phyloP scores from a whole-genome alignment of 2,797 vertebrate genomes.

The Sciurus carolinensis region DNA sequence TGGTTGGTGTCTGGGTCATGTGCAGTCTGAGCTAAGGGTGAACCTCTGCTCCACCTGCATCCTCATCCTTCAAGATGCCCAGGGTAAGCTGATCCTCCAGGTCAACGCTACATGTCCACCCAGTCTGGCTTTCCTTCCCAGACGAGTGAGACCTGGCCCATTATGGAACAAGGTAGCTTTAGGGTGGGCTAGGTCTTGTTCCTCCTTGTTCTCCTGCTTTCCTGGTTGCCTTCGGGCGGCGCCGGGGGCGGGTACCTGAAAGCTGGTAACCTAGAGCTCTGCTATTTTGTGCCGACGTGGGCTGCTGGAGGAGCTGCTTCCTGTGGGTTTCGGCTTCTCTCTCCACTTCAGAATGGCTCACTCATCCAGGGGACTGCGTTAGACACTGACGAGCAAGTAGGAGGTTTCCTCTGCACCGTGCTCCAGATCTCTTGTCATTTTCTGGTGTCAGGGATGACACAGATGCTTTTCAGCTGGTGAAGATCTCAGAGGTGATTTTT shows the following conservation, averaged over 20 bases:
- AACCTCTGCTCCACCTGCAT: not conserved
- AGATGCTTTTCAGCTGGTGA: not conserved
- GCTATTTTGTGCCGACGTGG: no score
- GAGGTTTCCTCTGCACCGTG: not conserved
- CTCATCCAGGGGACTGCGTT: not conserved
- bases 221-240: not conserved
- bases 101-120: not conserved
- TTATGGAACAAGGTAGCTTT: not conserved
- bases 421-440: slow-evolving; percentile 14
- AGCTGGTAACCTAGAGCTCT: not conserved
- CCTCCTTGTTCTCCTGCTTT: not conserved
- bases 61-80: not conserved
- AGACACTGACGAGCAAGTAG: not conserved
- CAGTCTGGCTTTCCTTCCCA: not conserved
- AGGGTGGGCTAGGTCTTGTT: not conserved
- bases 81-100: not conserved
- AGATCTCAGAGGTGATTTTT: not conserved
- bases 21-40: not conserved
- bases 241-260: not conserved
- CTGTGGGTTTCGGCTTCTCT: not conserved
- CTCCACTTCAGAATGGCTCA: not conserved
- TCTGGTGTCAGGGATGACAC: not conserved
- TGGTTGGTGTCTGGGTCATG: not conserved
- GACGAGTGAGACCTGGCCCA: not conserved
- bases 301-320: not conserved